Conservation (phyloP, 2,888 invertebrate species). For the Cinara cedri region DNA sequence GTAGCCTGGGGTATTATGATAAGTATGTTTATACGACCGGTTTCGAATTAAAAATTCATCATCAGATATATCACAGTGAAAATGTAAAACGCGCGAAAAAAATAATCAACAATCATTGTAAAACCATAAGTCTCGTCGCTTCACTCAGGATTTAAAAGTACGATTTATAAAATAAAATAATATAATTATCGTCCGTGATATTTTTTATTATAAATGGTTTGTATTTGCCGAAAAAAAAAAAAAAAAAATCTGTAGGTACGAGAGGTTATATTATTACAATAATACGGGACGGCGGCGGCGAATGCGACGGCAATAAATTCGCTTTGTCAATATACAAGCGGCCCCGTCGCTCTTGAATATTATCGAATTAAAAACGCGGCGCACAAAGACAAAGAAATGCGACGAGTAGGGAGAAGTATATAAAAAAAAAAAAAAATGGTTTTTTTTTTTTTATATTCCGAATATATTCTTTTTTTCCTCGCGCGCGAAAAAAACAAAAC, state of each 20-base stretch:
- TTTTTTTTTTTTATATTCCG: slow-evolving; percentile 23
- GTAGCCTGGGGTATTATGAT: no score
- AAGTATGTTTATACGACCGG: no score
- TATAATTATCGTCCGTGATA: slow-evolving; percentile 12
- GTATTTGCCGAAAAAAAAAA: slow-evolving; percentile 6
- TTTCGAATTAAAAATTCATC: no score
- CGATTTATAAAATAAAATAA: no score
- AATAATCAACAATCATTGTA: no score
- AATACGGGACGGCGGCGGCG: not conserved
- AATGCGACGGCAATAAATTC: slow-evolving; percentile 33
- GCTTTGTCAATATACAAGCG: slow-evolving; percentile 31
- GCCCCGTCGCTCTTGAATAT: slow-evolving; percentile 36
- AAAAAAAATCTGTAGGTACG: not conserved
- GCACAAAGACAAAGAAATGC: slow-evolving; percentile 39
- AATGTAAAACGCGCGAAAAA: no score
- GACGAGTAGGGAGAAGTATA: not conserved
- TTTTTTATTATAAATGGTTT: not conserved
- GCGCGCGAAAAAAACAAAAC: slow-evolving; percentile 4
- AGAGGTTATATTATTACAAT: no score
- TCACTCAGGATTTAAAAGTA: no score
- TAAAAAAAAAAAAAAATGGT: slow-evolving; percentile 1
- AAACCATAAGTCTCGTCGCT: no score
- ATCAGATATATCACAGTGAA: no score
- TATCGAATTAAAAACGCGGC: slow-evolving; percentile 33
- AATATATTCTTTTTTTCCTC: slow-evolving; percentile 10